These are phyloP conservation scores for Clavelina lepadiformis DNA, from an alignment of 23 tunicate genomes.

Conservation along the genomic window DNA sequence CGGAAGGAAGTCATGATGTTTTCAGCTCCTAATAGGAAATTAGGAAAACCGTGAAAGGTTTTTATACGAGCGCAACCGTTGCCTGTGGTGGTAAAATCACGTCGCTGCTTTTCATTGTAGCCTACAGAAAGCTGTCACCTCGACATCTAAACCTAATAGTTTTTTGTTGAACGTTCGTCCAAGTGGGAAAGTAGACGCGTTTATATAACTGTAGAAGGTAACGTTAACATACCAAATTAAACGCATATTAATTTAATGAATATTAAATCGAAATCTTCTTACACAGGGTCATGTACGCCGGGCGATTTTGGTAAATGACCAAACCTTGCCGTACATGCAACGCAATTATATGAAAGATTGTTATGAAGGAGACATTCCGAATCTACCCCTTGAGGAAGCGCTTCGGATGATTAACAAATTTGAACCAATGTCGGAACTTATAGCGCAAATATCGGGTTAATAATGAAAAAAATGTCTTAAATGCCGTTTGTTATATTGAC, in stretches of 20 bases:
- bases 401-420: constrained; percentile 9
- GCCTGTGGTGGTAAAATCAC: no score
- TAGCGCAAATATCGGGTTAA: constrained; percentile 32
- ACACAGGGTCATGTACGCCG: constrained; percentile 25
- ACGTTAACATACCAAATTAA: no score
- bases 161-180: no score
- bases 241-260: neutral
- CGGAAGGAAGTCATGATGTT: neutral
- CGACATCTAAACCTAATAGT: no score
- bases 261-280: neutral
- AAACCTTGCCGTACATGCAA: constrained; percentile 9
- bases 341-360: constrained; percentile 20
- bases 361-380: constrained; percentile 14
- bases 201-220: no score
- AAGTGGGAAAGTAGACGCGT: no score
- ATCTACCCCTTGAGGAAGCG: constrained; percentile 2
- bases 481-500: neutral
- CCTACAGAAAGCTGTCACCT: no score
- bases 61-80: no score
- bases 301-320: constrained; percentile 21
- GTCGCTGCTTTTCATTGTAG: no score
- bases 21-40: no score
- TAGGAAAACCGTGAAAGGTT: no score
- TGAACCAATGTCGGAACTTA: constrained; percentile 24
- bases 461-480: neutral